phyloP scores from a whole-genome alignment of 2,113 vertebrate genomes.

The Ciconia boyciana region DNA sequence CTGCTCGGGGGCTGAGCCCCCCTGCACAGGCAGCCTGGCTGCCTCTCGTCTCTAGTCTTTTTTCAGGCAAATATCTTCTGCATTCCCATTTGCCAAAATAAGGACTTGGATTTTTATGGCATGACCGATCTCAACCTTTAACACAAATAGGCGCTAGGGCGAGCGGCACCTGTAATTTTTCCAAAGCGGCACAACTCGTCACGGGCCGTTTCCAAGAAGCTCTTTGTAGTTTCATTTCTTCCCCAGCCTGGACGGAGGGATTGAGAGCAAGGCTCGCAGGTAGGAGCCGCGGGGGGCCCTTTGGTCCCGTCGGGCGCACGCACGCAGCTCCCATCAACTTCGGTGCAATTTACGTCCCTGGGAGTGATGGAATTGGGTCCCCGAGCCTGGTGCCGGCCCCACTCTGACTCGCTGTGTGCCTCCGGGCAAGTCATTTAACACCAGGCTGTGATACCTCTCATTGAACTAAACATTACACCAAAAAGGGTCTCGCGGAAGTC shows the following conservation, averaged over 20 bases:
- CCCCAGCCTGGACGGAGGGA: background rate
- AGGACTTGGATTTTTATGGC: background rate
- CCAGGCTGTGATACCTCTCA: constrained; percentile 60
- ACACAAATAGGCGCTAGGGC: background rate
- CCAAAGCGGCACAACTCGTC: background rate
- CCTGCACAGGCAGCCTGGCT: background rate
- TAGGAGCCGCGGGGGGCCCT: background rate
- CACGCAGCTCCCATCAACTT: background rate
- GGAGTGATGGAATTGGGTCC: constrained; percentile 52
- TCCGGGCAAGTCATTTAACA: constrained; percentile 44
- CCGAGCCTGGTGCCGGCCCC: background rate
- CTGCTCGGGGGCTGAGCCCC: background rate
- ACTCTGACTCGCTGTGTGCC: background rate
- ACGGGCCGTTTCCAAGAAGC: background rate
- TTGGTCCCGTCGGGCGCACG: accelerated
- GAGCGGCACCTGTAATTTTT: background rate
- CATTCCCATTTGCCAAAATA: background rate
- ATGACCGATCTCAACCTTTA: accelerated
- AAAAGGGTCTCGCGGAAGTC: constrained; percentile 35
- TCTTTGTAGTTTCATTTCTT: background rate
- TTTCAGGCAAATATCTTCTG: background rate
- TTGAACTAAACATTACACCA: constrained; percentile 49
- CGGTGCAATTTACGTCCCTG: background rate
- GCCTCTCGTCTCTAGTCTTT: background rate
- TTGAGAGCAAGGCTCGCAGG: background rate